These are phyloP conservation scores for Aspiorhynchus laticeps DNA, from an alignment of 2,113 vertebrate genomes.

Conservation along the genomic window DNA sequence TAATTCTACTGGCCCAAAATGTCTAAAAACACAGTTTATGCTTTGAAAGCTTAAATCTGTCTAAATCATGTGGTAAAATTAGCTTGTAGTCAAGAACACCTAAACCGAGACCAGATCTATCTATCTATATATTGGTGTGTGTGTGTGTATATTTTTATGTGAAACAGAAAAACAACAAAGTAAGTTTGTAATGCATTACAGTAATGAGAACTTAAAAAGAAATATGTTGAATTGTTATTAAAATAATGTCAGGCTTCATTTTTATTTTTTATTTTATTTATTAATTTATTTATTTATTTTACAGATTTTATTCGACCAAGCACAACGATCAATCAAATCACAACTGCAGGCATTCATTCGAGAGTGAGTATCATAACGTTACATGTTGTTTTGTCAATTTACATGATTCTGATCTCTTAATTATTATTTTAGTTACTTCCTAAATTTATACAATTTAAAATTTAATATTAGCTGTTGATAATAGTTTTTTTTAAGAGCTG, in stretches of 20 bases:
- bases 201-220: not conserved
- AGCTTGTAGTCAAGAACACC: too few relatives aligned
- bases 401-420: too few relatives aligned
- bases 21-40: not conserved
- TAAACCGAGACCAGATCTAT: too few relatives aligned
- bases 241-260: not conserved
- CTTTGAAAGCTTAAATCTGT: not conserved
- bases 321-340: slow-evolving; percentile 94
- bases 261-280: too few relatives aligned
- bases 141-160: too few relatives aligned
- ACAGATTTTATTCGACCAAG: slow-evolving; percentile 97
- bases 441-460: not conserved
- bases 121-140: too few relatives aligned
- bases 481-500: not conserved
- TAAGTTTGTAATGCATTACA: not conserved
- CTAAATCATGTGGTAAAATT: not conserved
- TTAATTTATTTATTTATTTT: slow-evolving; percentile 46
- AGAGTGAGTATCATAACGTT: slow-evolving; percentile 84
- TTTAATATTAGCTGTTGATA: not conserved
- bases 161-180: too few relatives aligned
- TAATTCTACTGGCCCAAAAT: not conserved
- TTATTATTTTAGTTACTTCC: not conserved
- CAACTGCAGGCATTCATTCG: slow-evolving; percentile 95
- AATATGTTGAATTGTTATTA: not conserved
- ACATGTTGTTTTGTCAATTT: not conserved